phyloP scores from a whole-genome alignment of 2,113 vertebrate genomes.

The Ondatra zibethicus region DNA sequence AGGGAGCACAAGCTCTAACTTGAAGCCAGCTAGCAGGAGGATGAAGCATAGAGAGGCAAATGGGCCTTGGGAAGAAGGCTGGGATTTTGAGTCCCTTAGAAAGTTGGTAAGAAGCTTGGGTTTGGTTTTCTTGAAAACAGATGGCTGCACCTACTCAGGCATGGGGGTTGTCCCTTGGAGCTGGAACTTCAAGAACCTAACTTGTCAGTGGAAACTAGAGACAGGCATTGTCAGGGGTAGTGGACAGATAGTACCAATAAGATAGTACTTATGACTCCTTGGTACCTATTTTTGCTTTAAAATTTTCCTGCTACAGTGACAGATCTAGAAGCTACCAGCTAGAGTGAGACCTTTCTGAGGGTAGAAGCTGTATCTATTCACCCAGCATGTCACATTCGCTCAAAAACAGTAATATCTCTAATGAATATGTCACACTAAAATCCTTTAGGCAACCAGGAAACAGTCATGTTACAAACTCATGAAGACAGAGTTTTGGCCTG shows the following conservation, averaged over 20 bases:
- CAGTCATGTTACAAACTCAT: background rate
- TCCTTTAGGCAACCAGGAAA: background rate
- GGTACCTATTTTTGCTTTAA: background rate
- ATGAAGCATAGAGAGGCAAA: too few species aligned
- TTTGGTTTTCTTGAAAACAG: background rate
- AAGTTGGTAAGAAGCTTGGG: background rate
- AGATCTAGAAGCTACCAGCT: background rate
- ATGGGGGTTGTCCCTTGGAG: background rate
- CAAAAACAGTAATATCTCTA: background rate
- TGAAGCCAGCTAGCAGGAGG: background rate
- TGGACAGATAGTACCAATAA: background rate
- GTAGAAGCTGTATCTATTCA: background rate
- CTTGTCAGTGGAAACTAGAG: background rate
- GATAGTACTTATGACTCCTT: background rate
- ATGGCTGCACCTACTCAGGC: too few species aligned
- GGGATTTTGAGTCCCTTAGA: background rate
- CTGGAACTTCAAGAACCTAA: background rate
- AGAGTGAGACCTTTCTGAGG: background rate
- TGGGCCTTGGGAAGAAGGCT: background rate
- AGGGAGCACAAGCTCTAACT: too few species aligned
- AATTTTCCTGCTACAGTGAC: background rate
- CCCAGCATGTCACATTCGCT: background rate
- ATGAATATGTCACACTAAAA: background rate
- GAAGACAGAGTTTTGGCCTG: background rate
- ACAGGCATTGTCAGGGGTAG: background rate